Evolutionary conservation across 2,888 invertebrate species (phyloP).

Genomic region (Hoplodrina ambigua): DNA sequence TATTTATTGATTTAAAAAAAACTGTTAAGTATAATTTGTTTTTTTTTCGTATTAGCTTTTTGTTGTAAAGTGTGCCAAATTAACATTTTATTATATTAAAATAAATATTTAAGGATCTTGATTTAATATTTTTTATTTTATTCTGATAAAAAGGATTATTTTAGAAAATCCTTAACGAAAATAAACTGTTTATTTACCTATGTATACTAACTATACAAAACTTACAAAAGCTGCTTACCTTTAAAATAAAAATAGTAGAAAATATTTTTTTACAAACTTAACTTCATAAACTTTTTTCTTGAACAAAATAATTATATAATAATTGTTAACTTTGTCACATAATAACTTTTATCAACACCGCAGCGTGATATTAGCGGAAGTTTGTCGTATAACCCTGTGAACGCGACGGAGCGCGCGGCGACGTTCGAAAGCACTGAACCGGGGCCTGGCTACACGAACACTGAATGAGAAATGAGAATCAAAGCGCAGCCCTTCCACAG

Average conservation of each 20-base stretch:
- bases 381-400: slow-evolving; percentile 39
- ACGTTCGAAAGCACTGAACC: slow-evolving; percentile 64
- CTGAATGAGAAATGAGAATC: slow-evolving; percentile 73
- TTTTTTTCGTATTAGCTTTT: too few relatives aligned
- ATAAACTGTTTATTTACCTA: not conserved
- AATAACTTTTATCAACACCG: slow-evolving; percentile 21
- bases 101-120: not conserved
- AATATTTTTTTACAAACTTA: slow-evolving; percentile 18
- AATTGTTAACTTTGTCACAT: slow-evolving; percentile 46
- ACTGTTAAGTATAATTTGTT: too few relatives aligned
- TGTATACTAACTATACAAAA: not conserved
- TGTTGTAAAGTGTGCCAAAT: too few relatives aligned
- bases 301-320: slow-evolving; percentile 14
- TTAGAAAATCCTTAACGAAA: not conserved
- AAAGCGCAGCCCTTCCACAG: slow-evolving; percentile 72
- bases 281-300: slow-evolving; percentile 34
- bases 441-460: slow-evolving; percentile 72
- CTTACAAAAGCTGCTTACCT: slow-evolving; percentile 24
- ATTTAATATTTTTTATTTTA: not conserved
- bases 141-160: not conserved
- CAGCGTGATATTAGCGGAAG: slow-evolving; percentile 38
- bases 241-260: not conserved
- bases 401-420: slow-evolving; percentile 43
- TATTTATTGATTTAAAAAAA: too few relatives aligned
- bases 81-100: not conserved